phyloP scores from a whole-genome alignment of 2,113 vertebrate genomes.

The Paramisgurnus dabryanus region DNA sequence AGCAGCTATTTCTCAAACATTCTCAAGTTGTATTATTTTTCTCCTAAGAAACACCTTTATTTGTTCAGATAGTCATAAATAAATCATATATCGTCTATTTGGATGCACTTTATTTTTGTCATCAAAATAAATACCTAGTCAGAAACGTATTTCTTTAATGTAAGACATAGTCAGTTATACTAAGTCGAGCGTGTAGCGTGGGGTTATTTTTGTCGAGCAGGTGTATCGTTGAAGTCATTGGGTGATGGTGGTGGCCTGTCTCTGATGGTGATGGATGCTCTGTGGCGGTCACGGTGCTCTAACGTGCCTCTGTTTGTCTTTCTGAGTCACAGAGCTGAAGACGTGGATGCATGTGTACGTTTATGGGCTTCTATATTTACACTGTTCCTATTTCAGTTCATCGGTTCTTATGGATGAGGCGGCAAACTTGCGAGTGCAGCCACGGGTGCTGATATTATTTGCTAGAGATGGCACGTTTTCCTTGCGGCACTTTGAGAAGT shows the following conservation, averaged over 20 bases:
- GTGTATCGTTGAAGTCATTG: background rate
- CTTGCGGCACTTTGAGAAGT: too few species aligned
- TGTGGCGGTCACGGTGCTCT: constrained; percentile 39
- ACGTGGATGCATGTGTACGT: constrained; percentile 28
- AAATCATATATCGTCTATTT: background rate
- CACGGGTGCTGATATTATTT: background rate
- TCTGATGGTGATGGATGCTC: constrained; percentile 47
- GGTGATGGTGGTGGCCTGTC: constrained; percentile 7
- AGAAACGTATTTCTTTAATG: background rate
- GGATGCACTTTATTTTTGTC: background rate
- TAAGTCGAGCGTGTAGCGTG: constrained; percentile 1
- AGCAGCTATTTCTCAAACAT: background rate
- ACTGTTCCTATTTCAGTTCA: constrained; percentile 24
- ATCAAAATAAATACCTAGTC: background rate
- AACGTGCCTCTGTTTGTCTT: constrained; percentile 45
- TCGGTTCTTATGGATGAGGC: constrained; percentile 25
- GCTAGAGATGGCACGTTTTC: background rate
- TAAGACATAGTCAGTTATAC: background rate
- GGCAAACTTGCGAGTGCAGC: background rate
- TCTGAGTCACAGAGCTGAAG: background rate
- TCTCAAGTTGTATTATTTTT: background rate
- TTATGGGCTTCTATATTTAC: constrained; percentile 20
- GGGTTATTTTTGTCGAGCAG: constrained; percentile 40
- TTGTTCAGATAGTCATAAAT: background rate
- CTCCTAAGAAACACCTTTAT: background rate